phyloP scores from a whole-genome alignment of 2,888 invertebrate genomes.

The Rosalia funebris region DNA sequence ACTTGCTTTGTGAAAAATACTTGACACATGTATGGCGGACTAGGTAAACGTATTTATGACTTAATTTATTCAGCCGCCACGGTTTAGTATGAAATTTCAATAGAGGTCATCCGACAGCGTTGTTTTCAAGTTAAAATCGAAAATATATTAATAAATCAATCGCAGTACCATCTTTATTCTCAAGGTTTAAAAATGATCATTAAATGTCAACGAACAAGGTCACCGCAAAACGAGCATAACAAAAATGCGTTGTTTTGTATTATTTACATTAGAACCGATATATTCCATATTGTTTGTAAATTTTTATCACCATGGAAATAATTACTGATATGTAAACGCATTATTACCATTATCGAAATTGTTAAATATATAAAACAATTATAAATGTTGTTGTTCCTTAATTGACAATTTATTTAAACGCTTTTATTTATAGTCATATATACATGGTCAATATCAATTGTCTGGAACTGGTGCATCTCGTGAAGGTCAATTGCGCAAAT shows the following conservation, averaged over 20 bases:
- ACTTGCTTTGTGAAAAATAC: too few relatives aligned
- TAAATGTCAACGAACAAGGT: slow-evolving; percentile 55
- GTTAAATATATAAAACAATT: background rate
- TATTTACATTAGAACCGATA: slow-evolving; percentile 8
- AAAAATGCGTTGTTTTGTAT: slow-evolving; percentile 38
- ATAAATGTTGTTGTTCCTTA: slow-evolving; percentile 17
- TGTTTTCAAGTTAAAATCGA: slow-evolving; percentile 47
- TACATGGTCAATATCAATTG: background rate
- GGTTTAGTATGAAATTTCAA: slow-evolving; percentile 37
- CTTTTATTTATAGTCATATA: background rate
- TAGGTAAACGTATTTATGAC: background rate
- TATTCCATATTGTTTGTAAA: slow-evolving; percentile 8
- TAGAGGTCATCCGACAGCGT: slow-evolving; percentile 45
- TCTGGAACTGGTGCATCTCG: background rate
- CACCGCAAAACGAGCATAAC: slow-evolving; percentile 43
- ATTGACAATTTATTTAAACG: slow-evolving; percentile 4
- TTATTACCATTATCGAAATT: slow-evolving; percentile 3
- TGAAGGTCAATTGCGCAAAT: slow-evolving; percentile 1
- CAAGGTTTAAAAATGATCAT: slow-evolving; percentile 51
- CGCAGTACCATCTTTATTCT: slow-evolving; percentile 52
- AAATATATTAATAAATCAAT: slow-evolving; percentile 54
- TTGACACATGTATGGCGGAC: too few relatives aligned
- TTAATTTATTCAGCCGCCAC: background rate
- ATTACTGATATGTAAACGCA: background rate
- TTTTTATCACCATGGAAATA: slow-evolving; percentile 17